Percentiles rank a stretch among this genome's conserved stretches.
Evolutionary conservation across 2,113 vertebrate genomes (phyloP).

Genomic region (Cyprinodon variegatus): DNA sequence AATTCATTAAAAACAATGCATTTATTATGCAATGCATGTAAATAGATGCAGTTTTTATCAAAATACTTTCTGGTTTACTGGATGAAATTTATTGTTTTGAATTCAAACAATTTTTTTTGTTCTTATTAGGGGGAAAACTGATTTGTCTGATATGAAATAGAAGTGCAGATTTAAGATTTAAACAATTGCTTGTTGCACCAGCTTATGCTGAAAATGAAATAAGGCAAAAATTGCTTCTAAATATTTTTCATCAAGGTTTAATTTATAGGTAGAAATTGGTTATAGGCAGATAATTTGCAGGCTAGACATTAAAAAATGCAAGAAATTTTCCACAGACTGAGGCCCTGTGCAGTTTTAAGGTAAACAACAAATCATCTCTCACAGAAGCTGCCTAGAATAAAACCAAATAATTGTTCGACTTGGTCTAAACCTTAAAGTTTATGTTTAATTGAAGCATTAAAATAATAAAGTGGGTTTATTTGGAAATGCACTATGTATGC

Average conservation of each 20-base stretch:
- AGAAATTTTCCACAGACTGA: constrained; percentile 50
- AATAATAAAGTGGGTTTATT: background rate
- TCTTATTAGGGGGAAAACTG: background rate
- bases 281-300: constrained; percentile 1
- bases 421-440: constrained; percentile 8
- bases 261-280: background rate
- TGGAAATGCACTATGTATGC: constrained; percentile 10
- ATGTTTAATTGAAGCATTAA: background rate
- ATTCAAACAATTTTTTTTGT: constrained; percentile 27
- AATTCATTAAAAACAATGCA: background rate
- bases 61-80: background rate
- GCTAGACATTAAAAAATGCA: constrained; percentile 10
- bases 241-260: background rate
- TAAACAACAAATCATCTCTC: constrained; percentile 22
- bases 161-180: constrained; percentile 23
- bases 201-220: constrained; percentile 17
- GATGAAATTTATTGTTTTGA: background rate
- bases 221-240: background rate
- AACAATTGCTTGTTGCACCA: constrained; percentile 22
- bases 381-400: background rate
- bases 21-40: background rate
- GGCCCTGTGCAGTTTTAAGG: constrained; percentile 60
- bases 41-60: constrained; percentile 19
- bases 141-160: constrained; percentile 15
- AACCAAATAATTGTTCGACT: constrained; percentile 18